Evolutionary conservation across 2,113 vertebrate species (phyloP).

Genomic region (Pristiophorus japonicus): DNA sequence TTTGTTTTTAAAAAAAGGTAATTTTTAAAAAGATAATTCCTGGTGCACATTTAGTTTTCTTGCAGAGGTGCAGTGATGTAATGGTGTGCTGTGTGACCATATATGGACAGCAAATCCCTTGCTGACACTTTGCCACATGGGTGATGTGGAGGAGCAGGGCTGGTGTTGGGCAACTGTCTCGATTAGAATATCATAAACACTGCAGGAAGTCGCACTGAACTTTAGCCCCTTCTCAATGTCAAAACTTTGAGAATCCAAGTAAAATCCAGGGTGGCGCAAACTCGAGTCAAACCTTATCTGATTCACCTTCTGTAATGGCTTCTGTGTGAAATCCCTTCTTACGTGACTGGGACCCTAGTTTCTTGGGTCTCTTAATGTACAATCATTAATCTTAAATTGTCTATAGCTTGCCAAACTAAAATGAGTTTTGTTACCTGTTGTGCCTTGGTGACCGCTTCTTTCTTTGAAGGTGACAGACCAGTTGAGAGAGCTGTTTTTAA

Average conservation of each 20-base stretch:
- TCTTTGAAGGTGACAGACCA: not conserved
- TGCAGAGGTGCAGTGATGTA: not conserved
- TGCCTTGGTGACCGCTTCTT: no score
- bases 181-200: not conserved
- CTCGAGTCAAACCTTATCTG: not conserved
- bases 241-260: not conserved
- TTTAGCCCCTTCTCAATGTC: not conserved
- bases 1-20: not conserved
- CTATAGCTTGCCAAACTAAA: no score
- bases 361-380: not conserved
- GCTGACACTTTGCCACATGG: constrained; percentile 44
- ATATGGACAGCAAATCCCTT: constrained; percentile 65
- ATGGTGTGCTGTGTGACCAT: constrained; percentile 56
- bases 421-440: no score
- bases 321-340: not conserved
- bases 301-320: not conserved
- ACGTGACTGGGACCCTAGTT: not conserved
- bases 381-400: no score
- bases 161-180: not conserved
- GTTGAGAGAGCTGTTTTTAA: not conserved
- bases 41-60: not conserved
- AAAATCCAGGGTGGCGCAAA: not conserved
- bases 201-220: not conserved
- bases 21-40: not conserved
- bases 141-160: constrained; percentile 47